Conservation (phyloP, 2,888 invertebrate species). For the Folsomia candida region DNA sequence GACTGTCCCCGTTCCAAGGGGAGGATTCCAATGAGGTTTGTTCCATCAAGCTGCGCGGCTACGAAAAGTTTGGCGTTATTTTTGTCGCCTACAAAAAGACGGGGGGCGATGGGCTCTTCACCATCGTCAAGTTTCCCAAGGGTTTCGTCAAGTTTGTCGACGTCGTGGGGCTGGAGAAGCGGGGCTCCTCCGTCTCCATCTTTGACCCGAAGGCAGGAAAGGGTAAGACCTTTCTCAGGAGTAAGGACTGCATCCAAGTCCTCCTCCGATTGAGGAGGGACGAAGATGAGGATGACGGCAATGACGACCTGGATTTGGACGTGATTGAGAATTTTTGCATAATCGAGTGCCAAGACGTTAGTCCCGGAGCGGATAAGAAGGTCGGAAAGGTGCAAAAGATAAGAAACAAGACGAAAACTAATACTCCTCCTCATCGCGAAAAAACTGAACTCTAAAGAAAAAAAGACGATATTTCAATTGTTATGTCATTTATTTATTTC, state of each 20-base stretch:
- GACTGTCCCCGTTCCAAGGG: background rate
- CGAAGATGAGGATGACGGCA: no score
- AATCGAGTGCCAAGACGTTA: no score
- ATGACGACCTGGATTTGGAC: no score
- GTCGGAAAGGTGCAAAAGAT: no score
- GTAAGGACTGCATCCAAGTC: background rate
- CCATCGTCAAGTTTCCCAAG: background rate
- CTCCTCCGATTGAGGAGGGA: no score
- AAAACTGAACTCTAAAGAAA: no score
- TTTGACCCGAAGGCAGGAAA: background rate
- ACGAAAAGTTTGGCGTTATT: background rate
- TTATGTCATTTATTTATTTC: no score
- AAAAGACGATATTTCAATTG: no score
- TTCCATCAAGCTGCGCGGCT: background rate
- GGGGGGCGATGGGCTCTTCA: background rate
- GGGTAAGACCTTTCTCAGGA: background rate
- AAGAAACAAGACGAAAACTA: no score
- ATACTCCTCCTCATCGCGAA: no score
- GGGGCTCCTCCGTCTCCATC: background rate
- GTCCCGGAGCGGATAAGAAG: no score
- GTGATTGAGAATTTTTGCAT: no score
- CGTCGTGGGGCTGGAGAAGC: background rate
- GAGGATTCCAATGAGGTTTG: slow-evolving; percentile 10
- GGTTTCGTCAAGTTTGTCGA: background rate
- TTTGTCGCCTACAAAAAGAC: background rate